Base-by-base conservation (phyloP, 2,113 vertebrate species). In the Hippocampus zosterae region DNA sequence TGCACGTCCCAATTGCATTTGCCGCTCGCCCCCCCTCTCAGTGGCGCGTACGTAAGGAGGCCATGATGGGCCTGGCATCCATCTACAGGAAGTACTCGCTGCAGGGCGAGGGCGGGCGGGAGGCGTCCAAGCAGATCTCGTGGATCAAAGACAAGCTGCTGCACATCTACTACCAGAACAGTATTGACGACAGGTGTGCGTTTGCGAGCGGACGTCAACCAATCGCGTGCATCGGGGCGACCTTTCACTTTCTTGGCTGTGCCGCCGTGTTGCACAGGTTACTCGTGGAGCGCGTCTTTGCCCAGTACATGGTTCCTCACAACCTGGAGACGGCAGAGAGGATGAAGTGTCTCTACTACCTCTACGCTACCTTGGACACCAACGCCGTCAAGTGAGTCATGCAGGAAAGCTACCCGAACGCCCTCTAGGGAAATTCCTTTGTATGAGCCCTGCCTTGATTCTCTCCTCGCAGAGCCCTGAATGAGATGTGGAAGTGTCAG, bases 401-500 rank as follows among this genome's bases (percentile, higher is more conserved):
- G 11, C 16, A 50, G 19, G 18, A 18, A 4, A 18, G 44, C 44
- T 37, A 37, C 33, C 5, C 33, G 33, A 37, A 37, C 33, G 33
- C 33, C 33, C 5, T 37, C 33, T 37, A n/a, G 33, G 33, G 33
- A 7, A 37, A 37, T 0, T 18, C 11, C 46, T 5, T 5, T 48
- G 18, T 37, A 13, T n/a, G 19, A 53, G 10, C 52, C 6, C 52
- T 53, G 16, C 5, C 37, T 8, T 50, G 12, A 44, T 13, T 8
- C 29, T 55, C 5, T 41, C 6, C 69, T 70, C 68, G 81, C 88
- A 99, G 97, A 90, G 97, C 97, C 73, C 82, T 99, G 80, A 98
- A 99, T 85, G 97, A 99, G 91, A 99, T 99, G 97, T 99, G 97
- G 97, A 99, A 99, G 84, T 99, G 96, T 87, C 97, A 99, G 87